A percentile compares a stretch with the other conserved stretches of the same genome.
Conservation (phyloP, 2,888 invertebrate genomes). For the Apodemia mormo region DNA sequence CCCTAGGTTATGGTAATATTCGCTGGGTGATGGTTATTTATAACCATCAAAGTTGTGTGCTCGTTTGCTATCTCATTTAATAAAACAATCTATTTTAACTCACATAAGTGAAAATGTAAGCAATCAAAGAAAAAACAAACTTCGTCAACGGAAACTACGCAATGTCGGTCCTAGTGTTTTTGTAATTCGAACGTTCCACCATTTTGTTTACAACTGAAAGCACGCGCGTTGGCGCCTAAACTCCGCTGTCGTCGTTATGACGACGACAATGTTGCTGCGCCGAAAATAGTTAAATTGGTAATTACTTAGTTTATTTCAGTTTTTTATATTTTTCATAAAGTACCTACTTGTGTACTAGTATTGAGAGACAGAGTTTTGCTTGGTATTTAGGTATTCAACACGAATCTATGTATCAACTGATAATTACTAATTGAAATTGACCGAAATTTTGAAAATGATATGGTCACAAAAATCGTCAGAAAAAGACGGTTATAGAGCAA, state of each 20-base stretch:
- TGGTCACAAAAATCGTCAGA: too few relatives aligned
- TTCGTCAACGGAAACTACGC: conserved; percentile 76
- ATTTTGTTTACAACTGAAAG: conserved; percentile 70
- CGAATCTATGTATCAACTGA: too few relatives aligned
- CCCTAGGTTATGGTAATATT: too few relatives aligned
- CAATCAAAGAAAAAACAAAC: conserved; percentile 49
- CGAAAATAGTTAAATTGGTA: conserved; percentile 63
- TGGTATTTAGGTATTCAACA: too few relatives aligned
- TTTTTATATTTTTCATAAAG: too few relatives aligned
- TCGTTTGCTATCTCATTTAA: neutral
- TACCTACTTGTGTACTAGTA: too few relatives aligned
- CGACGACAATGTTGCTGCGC: conserved; percentile 71
- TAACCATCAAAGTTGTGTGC: neutral
- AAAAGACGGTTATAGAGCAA: too few relatives aligned
- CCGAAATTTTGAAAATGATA: too few relatives aligned
- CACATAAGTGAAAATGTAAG: neutral
- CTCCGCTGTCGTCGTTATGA: conserved; percentile 59
- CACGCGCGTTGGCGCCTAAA: conserved; percentile 74
- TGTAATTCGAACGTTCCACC: conserved; percentile 73
- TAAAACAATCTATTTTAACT: conserved; percentile 17
- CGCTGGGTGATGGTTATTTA: too few relatives aligned
- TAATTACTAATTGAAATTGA: too few relatives aligned
- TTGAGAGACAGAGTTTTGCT: too few relatives aligned
- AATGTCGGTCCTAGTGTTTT: conserved; percentile 74
- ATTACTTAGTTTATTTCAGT: neutral